These are phyloP conservation scores for Dasypogon diadema DNA, from an alignment of 2,888 invertebrate genomes.

Conservation along the genomic window DNA sequence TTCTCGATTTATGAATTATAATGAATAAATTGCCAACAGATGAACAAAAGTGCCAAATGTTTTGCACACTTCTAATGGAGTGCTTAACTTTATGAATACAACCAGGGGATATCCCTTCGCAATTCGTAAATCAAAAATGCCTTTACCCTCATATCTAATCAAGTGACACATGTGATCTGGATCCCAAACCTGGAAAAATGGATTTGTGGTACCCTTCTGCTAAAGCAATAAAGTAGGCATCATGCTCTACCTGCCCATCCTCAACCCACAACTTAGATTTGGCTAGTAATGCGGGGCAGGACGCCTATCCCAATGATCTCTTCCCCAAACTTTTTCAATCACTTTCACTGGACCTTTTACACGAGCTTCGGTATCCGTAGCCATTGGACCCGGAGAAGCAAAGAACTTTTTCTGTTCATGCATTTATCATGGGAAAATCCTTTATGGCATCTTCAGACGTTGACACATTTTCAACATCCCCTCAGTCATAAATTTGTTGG, in stretches of 20 bases:
- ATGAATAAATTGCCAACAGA: not conserved
- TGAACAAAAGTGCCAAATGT: not conserved
- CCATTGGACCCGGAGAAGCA: not conserved
- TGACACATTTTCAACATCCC: not conserved
- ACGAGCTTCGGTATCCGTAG: not conserved
- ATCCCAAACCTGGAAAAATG: not conserved
- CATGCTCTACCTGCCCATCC: not conserved
- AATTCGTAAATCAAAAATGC: not conserved
- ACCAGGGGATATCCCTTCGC: not conserved
- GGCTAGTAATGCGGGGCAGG: not conserved
- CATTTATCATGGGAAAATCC: not conserved
- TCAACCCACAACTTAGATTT: not conserved
- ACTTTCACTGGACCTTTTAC: not conserved
- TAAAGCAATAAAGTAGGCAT: not conserved
- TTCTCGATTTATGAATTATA: too few species aligned
- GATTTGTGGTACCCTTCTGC: not conserved
- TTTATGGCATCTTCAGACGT: not conserved
- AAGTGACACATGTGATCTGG: constrained; percentile 1
- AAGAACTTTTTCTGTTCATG: not conserved
- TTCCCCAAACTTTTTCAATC: not conserved
- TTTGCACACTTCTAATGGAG: not conserved
- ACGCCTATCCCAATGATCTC: not conserved
- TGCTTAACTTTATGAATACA: not conserved
- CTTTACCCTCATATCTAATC: not conserved
- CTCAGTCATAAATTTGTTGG: not conserved